These are phyloP conservation scores for Probosciger aterrimus DNA, from an alignment of 2,113 vertebrate species.

Conservation along the genomic window DNA sequence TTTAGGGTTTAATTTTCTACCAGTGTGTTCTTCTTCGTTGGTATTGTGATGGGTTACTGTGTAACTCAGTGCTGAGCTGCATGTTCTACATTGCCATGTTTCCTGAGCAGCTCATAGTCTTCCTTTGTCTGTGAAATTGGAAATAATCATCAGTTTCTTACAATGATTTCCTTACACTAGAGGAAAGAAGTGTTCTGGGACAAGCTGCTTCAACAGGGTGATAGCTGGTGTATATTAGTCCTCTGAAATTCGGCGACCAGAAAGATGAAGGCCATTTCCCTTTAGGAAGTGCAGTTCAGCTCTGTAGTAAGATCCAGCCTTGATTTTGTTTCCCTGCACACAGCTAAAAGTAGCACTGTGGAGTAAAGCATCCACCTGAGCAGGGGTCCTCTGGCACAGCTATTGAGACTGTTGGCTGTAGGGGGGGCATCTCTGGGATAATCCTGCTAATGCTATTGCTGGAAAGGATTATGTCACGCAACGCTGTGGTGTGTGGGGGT, in stretches of 20 bases:
- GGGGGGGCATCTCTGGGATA: not conserved
- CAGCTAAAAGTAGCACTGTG: accelerated
- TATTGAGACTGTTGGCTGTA: too few species aligned
- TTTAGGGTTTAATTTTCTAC: not conserved
- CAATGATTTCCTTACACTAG: not conserved
- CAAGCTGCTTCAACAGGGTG: not conserved
- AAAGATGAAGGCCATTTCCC: not conserved
- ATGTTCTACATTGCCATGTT: not conserved
- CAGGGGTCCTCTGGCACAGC: not conserved
- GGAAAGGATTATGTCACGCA: not conserved
- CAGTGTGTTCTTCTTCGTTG: not conserved
- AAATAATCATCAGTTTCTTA: not conserved
- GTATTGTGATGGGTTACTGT: not conserved
- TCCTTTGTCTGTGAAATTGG: not conserved
- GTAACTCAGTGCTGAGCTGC: not conserved
- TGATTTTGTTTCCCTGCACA: not conserved
- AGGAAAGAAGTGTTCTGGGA: not conserved
- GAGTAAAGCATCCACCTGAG: not conserved
- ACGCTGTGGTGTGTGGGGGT: not conserved
- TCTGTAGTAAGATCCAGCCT: not conserved
- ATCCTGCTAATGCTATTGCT: not conserved
- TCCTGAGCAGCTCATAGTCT: not conserved
- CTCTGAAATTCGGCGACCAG: not conserved
- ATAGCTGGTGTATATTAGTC: not conserved
- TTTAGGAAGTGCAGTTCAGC: not conserved